phyloP scores from a whole-genome alignment of 2,797 vertebrate genomes.

The Apodemus agrarius region DNA sequence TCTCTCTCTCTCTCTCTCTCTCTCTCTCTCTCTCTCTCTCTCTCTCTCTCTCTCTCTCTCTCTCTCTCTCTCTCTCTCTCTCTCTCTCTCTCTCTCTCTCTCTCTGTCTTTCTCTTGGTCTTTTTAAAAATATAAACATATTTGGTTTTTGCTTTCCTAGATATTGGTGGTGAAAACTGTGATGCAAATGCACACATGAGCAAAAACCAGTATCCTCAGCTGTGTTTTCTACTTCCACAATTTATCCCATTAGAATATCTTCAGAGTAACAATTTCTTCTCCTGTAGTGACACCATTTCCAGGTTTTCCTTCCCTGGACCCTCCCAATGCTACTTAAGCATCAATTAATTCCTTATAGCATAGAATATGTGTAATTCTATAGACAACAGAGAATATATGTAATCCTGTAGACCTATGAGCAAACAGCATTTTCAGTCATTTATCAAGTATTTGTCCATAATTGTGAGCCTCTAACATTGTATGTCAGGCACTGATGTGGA shows the following conservation, averaged over 20 bases:
- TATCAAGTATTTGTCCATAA: background rate
- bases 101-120: too few relatives aligned
- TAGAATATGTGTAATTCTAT: too few relatives aligned
- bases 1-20: too few relatives aligned
- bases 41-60: too few relatives aligned
- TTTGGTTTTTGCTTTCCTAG: background rate
- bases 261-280: background rate
- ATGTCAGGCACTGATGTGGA: too few relatives aligned
- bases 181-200: background rate
- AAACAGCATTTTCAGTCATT: background rate
- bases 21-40: too few relatives aligned
- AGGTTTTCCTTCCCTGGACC: background rate
- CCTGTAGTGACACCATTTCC: too few relatives aligned
- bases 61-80: too few relatives aligned
- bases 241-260: fast-evolving
- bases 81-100: too few relatives aligned
- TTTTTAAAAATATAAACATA: too few relatives aligned
- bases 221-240: background rate
- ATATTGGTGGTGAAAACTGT: background rate
- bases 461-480: background rate
- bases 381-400: too few relatives aligned
- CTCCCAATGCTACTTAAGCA: background rate
- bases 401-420: background rate
- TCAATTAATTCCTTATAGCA: too few relatives aligned
- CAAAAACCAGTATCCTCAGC: background rate